Conservation (phyloP, 64 coral and sea anemone species). For the Stichodactyla mertensii region DNA sequence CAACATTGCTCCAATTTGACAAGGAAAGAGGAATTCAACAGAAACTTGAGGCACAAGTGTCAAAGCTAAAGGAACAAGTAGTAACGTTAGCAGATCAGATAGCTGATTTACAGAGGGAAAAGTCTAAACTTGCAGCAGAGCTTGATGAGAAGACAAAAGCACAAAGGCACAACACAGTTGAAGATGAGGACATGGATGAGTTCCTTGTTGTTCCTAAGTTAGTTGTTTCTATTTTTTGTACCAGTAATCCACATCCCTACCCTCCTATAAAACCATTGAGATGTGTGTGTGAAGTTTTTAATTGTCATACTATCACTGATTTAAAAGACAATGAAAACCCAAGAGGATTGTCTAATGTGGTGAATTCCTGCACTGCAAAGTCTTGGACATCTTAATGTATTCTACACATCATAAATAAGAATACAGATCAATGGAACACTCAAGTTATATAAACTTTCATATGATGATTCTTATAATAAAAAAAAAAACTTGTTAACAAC, state of each 20-base stretch:
- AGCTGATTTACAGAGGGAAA: slow-evolving; percentile 60
- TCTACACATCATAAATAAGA: too few relatives aligned
- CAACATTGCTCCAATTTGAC: slow-evolving; percentile 74
- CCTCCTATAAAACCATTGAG: too few relatives aligned
- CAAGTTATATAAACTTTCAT: too few relatives aligned
- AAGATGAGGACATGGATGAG: slow-evolving; percentile 82
- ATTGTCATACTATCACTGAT: too few relatives aligned
- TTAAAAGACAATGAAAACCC: too few relatives aligned
- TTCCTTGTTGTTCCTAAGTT: slow-evolving; percentile 70
- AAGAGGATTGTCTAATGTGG: too few relatives aligned
- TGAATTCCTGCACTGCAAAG: too few relatives aligned
- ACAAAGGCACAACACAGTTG: slow-evolving; percentile 27
- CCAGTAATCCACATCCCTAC: neutral
- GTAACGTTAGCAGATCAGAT: slow-evolving; percentile 56
- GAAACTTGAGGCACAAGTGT: slow-evolving; percentile 49
- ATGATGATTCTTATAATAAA: too few relatives aligned
- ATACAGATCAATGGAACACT: too few relatives aligned
- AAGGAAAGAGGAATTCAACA: slow-evolving; percentile 82
- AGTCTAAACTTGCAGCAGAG: slow-evolving; percentile 49
- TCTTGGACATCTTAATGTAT: too few relatives aligned
- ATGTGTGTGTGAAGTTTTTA: too few relatives aligned
- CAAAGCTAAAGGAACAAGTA: slow-evolving; percentile 80
- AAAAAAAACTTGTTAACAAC: too few relatives aligned
- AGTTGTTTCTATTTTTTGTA: neutral
- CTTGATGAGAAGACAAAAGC: slow-evolving; percentile 47